Base-by-base conservation (phyloP, 2,888 invertebrate species). In the Junonia oenone region DNA sequence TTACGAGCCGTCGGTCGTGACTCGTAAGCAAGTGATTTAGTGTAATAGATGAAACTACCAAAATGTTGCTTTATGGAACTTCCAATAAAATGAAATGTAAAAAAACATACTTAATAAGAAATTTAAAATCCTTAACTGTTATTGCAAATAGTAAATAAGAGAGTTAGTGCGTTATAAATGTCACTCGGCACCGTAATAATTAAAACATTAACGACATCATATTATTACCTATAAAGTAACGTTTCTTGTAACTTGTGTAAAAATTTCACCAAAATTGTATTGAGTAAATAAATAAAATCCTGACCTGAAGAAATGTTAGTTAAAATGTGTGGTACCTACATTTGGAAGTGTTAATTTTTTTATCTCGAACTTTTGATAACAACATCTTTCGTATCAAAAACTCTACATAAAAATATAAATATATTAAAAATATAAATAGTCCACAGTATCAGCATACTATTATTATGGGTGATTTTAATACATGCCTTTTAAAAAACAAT, bases 181-280 rank as follows among this genome's bases (percentile, higher is more conserved):
- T 62, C 62, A 58, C 55, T 53, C 15, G 59, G 55, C 56, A 58
- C 53, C 57, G 48, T 52, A 50, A 58, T 64, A 61, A 62, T 62
- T 64, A 62, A 59, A 61, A 56, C 55, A 55, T 61, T 61, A 64
- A 61, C 55, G 55, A 54, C 50, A 43, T 40, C 2, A 40, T 40
- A 43, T 48, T 47, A n/a, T n/a, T n/a, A n/a, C n/a, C n/a, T n/a
- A 50, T 50, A 50, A 51, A 26, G 46, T 52, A 46, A 43, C 14
- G 49, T 50, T 57, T 55, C 51, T 49, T 55, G 55, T 37, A 43
- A 43, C 11, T 57, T 55, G 46, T 43, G 14, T 50, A 46, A 45
- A 47, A 43, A 15, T 13, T 35, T 6, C 6, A 35, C n/a, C n/a
- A n/a, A 11, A 4, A 26, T 31, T 6, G 29, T 22, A 5, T 22